phyloP scores from a whole-genome alignment of 2,888 invertebrate genomes.

The Phalera bucephala region DNA sequence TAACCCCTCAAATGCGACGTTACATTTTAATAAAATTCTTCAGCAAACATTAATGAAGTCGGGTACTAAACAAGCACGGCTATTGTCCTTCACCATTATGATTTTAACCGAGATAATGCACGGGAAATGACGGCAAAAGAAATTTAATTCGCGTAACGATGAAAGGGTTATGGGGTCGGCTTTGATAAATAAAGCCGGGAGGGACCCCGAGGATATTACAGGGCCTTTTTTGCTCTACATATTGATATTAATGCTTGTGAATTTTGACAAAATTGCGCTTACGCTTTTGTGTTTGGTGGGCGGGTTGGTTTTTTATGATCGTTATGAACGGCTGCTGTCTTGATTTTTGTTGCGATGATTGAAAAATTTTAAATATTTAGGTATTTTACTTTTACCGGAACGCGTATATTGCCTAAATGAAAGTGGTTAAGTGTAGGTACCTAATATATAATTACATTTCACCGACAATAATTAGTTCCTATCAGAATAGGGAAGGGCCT shows the following conservation, averaged over 20 bases:
- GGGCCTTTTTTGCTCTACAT: slow-evolving; percentile 77
- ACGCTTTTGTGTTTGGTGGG: slow-evolving; percentile 33
- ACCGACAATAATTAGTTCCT: too few species aligned
- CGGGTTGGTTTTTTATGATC: slow-evolving; percentile 28
- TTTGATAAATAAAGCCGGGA: slow-evolving; percentile 74
- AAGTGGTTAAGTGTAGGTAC: too few species aligned
- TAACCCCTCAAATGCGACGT: slow-evolving; percentile 69
- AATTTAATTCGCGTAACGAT: slow-evolving; percentile 82
- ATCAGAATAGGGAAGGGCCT: too few species aligned
- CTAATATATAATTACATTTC: too few species aligned
- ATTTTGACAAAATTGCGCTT: slow-evolving; percentile 77
- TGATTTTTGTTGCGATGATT: slow-evolving; percentile 31
- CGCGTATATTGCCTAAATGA: too few species aligned
- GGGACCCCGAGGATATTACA: slow-evolving; percentile 72
- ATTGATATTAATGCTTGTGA: slow-evolving; percentile 81
- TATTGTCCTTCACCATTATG: slow-evolving; percentile 77
- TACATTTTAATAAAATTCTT: slow-evolving; percentile 82
- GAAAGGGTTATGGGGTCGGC: slow-evolving; percentile 80
- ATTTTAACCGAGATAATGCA: slow-evolving; percentile 81
- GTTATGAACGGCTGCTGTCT: slow-evolving; percentile 21
- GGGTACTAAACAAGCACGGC: slow-evolving; percentile 62
- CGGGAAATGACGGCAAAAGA: slow-evolving; percentile 83
- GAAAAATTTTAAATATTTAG: background rate
- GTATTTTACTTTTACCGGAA: too few species aligned
- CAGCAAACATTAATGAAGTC: slow-evolving; percentile 77